Evolutionary conservation across 2,888 invertebrate species (phyloP), one percentile per base, ranked within the genome.

Genomic region (Drosophila hamatofila): DNA sequence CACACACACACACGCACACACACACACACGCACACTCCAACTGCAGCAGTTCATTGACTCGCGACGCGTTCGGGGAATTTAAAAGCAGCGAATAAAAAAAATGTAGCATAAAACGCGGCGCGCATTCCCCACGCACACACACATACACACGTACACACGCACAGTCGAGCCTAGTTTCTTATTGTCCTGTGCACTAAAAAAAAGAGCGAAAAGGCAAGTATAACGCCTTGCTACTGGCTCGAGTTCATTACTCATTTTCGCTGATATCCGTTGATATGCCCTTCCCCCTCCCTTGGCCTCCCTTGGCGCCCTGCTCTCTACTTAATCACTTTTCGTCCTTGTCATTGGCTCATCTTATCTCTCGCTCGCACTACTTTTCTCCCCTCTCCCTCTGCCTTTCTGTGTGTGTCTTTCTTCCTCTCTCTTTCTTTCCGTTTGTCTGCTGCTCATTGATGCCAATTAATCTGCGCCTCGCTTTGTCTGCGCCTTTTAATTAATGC

Each of bases 401-500:
- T 51, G 18, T 55, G 30, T 30, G 30, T 30, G 30, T 30, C 6
- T 25, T 65, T 69, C 57, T 49, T 35, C 21, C 68, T 49, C 49
- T 9, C 37, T 51, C 16, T 52, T 30, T 51, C 12, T 30, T 72
- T 71, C 64, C 72, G 56, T 75, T 68, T 71, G 75, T 75, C 63
- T 71, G 55, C 48, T 67, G 63, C 81, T 78, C 86, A 87, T 89
- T 87, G 86, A 87, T 80, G 86, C 88, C 90, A 89, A 89, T 87
- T 87, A 89, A 87, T 89, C 86, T 89, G 89, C 80, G 76, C 72
- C 70, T 75, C 77, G 89, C 86, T 82, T 86, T 89, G 89, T 84
- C 82, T 89, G 88, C 69, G 80, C 77, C 90, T 85, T 87, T 87
- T 87, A 89, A 88, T 87, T 87, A 88, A 87, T 88, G 88, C 86